Conservation (phyloP, 2,113 vertebrate genomes). For the Excalfactoria chinensis region DNA sequence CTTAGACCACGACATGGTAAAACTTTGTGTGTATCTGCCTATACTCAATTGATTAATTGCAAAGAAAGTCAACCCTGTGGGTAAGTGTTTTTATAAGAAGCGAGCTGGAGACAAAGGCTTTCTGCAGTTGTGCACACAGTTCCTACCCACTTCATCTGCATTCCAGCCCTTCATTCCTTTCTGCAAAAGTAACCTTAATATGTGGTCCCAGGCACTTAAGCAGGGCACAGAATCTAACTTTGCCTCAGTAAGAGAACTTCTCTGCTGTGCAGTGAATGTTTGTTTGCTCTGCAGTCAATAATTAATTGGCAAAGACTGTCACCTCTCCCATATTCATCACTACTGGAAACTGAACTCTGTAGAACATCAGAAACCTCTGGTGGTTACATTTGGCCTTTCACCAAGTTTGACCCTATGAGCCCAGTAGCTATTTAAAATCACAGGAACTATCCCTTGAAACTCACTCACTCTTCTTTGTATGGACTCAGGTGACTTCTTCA, state of each 20-base stretch:
- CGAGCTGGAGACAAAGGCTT: background rate
- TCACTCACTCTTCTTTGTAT: background rate
- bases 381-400: background rate
- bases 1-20: background rate
- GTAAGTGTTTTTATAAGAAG: background rate
- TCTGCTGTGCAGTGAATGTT: rapidly evolving
- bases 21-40: background rate
- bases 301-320: background rate
- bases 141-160: background rate
- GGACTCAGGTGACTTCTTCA: background rate
- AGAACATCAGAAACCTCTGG: background rate
- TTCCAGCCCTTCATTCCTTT: background rate
- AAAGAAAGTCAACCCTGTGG: background rate
- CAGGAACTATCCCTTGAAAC: background rate
- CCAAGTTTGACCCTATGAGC: background rate
- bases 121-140: background rate
- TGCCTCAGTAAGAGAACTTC: background rate
- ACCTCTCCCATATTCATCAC: background rate
- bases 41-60: background rate
- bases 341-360: background rate
- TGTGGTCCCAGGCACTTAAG: background rate
- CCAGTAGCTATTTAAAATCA: background rate
- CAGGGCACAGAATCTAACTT: background rate
- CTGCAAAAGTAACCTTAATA: background rate
- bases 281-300: background rate